Percentiles rank a stretch among this genome's conserved stretches.
phyloP scores from a whole-genome alignment of 2,888 invertebrate genomes.

The Clostera curtula region DNA sequence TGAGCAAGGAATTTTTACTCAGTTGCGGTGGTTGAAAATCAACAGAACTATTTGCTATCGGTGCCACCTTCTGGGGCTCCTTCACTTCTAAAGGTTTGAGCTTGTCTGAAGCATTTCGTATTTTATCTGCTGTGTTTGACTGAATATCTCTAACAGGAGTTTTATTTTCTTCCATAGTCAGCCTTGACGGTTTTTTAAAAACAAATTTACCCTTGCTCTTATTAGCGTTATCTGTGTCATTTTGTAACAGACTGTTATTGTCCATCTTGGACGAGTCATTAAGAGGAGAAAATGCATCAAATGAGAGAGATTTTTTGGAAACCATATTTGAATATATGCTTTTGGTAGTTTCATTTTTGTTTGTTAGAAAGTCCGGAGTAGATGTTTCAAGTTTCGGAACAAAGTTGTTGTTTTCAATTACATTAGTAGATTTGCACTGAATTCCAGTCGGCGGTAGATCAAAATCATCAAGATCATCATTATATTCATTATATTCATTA shows the following conservation, averaged over 20 bases:
- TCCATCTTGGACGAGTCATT: slow-evolving; percentile 28
- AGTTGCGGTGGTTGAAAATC: slow-evolving; percentile 54
- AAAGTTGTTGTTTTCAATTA: slow-evolving; percentile 4
- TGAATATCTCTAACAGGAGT: slow-evolving; percentile 38
- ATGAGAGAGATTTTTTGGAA: slow-evolving; percentile 41
- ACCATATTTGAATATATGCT: slow-evolving; percentile 39
- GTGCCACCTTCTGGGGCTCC: slow-evolving; percentile 31
- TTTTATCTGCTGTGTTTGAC: slow-evolving; percentile 51
- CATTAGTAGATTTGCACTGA: slow-evolving; percentile 15
- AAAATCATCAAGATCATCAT: slow-evolving; percentile 40
- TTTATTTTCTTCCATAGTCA: slow-evolving; percentile 30
- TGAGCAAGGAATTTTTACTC: slow-evolving; percentile 37
- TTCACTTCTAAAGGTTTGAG: slow-evolving; percentile 43
- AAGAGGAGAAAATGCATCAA: slow-evolving; percentile 39
- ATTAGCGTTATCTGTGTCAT: slow-evolving; percentile 26
- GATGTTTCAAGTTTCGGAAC: slow-evolving; percentile 28
- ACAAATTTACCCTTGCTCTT: slow-evolving; percentile 60
- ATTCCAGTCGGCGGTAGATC: slow-evolving; percentile 32
- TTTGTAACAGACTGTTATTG: slow-evolving; percentile 30
- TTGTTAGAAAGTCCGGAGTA: slow-evolving; percentile 39
- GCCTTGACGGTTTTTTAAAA: slow-evolving; percentile 55
- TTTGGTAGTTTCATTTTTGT: slow-evolving; percentile 32
- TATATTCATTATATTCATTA: slow-evolving; percentile 24
- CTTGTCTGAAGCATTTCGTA: slow-evolving; percentile 46
- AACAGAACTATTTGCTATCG: slow-evolving; percentile 51